Evolutionary conservation across 2,113 vertebrate species (phyloP), one percentile per base, ranked within the genome.

Genomic region (Neogale vison): DNA sequence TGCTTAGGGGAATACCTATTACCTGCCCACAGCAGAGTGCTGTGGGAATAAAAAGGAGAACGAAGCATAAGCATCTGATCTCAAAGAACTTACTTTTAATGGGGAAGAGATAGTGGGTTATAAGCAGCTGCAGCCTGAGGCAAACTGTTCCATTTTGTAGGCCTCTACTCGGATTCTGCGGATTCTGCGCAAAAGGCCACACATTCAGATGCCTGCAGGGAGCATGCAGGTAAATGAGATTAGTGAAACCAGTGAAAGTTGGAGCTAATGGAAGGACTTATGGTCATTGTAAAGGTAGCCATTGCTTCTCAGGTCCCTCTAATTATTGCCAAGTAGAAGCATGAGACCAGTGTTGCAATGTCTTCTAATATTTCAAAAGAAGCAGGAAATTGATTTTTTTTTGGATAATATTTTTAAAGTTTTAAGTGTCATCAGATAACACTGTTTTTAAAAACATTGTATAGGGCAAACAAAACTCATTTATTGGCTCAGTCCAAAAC

Each of bases 291-390:
- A 52, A 91, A 55, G 55, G 17, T 24, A 34, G 42, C 69, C 17
- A 3, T 7, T n/a, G 13, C 17, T 50, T 42, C 81, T 81, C 12
- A 36, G 18, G 17, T 50, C 15, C 23, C 72, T 80, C 13, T 45
- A 23, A 42, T 29, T 23, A 61, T 36, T 69, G 20, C 52, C 36
- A 29, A 90, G 15, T 80, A 88, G 26, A 57, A 52, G 42, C 50
- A 47, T 24, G 14, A 86, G 42, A 47, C 77, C n/a, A 13, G 26
- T 59, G 69, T n/a, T 84, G 45, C 36, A 72, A 31, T 72, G 45
- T 31, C 82, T 93, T 82, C 31, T n/a, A 29, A 95, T 83, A 72
- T 96, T 93, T 93, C 82, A 71, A 84, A 26, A 88, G 72, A 94
- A 65, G 15, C n/a, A 79, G 36, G n/a, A 29, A 69, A 69, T 45